Percentiles rank a stretch among this genome's conserved stretches.
Conservation (phyloP, 1,140 invertebrate genomes). For the Anagrus nilaparvatae region DNA sequence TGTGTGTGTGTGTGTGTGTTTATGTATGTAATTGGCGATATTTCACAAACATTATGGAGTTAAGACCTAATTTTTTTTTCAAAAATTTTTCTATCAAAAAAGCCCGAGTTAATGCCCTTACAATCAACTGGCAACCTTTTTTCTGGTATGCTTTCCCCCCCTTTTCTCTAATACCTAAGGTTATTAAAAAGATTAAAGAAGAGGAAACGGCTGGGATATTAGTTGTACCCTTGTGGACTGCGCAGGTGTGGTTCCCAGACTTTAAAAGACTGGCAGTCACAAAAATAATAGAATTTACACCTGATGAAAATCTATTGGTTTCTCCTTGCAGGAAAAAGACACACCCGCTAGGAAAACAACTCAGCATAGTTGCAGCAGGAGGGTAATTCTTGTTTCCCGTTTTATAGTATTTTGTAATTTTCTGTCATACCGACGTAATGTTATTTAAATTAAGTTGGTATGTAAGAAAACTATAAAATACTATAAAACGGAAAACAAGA, state of each 20-base stretch:
- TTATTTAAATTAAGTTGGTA: no score
- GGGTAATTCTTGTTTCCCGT: no score
- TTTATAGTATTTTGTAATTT: no score
- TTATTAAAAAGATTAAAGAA: slow-evolving; percentile 8
- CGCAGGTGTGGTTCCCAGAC: slow-evolving; percentile 9
- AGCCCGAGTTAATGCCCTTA: slow-evolving; percentile 12
- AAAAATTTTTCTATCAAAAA: no score
- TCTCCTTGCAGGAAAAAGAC: slow-evolving; percentile 5
- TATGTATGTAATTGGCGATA: no score
- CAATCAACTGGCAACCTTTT: slow-evolving; percentile 7
- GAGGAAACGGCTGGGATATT: slow-evolving; percentile 9
- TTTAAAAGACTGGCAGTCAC: slow-evolving; percentile 1
- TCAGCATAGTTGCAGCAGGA: slow-evolving; percentile 10
- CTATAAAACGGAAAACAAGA: no score
- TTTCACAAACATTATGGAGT: no score
- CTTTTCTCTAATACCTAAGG: slow-evolving; percentile 8
- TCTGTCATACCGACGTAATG: no score
- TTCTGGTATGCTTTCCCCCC: slow-evolving; percentile 12
- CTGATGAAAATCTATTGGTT: slow-evolving; percentile 5
- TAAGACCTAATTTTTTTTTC: no score
- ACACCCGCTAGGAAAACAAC: slow-evolving; percentile 1
- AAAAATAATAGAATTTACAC: background rate
- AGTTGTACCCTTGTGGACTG: slow-evolving; percentile 10
- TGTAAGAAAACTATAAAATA: no score
- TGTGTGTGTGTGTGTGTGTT: no score